Conservation (phyloP, 1,140 invertebrate species). For the Sarcophaga bullata region DNA sequence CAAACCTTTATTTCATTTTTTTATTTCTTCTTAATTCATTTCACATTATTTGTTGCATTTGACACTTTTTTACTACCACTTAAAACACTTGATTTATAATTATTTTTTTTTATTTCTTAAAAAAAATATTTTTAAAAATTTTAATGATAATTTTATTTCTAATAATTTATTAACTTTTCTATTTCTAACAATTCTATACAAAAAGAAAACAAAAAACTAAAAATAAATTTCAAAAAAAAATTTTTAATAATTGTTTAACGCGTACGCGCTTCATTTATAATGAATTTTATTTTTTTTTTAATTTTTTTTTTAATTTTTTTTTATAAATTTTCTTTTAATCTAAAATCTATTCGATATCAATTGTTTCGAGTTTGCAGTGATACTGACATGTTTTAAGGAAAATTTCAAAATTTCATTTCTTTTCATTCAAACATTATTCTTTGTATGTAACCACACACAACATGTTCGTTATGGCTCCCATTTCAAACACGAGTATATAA, state of each 20-base stretch:
- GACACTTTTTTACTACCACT: too few relatives aligned
- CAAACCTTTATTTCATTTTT: not conserved
- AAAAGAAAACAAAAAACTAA: too few relatives aligned
- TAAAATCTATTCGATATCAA: not conserved
- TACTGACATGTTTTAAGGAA: slow-evolving; percentile 41
- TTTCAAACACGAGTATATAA: not conserved
- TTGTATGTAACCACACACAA: not conserved
- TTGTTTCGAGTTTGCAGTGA: slow-evolving; percentile 44
- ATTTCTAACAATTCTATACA: too few relatives aligned
- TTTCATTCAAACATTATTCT: slow-evolving; percentile 16
- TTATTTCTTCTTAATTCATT: not conserved
- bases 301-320: slow-evolving; percentile 37
- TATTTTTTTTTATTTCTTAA: too few relatives aligned
- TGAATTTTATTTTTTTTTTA: not conserved
- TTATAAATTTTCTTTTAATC: slow-evolving; percentile 23
- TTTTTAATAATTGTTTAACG: not conserved
- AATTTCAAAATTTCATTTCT: slow-evolving; percentile 23
- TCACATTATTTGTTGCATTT: not conserved
- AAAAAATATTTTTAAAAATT: too few relatives aligned
- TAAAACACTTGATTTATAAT: too few relatives aligned
- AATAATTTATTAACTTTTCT: too few relatives aligned
- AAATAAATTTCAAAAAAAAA: too few relatives aligned
- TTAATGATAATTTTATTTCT: too few relatives aligned
- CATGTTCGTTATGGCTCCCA: not conserved
- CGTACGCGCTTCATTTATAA: too few relatives aligned